Evolutionary conservation across 2,888 invertebrate species (phyloP).

Genomic region (Lochmaea capreae): DNA sequence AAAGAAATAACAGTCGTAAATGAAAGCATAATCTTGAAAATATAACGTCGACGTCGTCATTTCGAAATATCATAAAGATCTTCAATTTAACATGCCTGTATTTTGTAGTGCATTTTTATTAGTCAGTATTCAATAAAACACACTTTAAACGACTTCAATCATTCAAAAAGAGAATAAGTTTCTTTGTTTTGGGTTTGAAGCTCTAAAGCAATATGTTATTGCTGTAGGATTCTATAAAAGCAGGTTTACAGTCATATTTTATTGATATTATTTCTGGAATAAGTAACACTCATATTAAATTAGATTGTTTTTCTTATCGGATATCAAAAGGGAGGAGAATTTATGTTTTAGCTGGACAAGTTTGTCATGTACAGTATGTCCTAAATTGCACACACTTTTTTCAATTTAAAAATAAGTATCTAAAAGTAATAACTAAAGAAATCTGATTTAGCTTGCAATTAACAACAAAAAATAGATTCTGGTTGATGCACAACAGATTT

Average conservation of each 20-base stretch:
- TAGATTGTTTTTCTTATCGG: conserved; percentile 54
- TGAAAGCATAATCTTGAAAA: conserved; percentile 29
- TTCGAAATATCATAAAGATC: conserved; percentile 36
- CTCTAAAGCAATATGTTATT: conserved; percentile 54
- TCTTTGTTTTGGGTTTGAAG: conserved; percentile 41
- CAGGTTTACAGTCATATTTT: conserved; percentile 56
- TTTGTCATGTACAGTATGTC: conserved; percentile 19
- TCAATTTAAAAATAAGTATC: neutral
- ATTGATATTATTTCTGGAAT: conserved; percentile 57
- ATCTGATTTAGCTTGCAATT: too few relatives aligned
- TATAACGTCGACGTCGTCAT: conserved; percentile 26
- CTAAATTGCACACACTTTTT: neutral
- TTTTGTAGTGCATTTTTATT: conserved; percentile 41
- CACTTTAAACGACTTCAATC: conserved; percentile 40
- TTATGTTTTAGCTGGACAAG: conserved; percentile 56
- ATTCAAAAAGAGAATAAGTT: conserved; percentile 39
- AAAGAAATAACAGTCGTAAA: conserved; percentile 34
- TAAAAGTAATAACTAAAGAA: too few relatives aligned
- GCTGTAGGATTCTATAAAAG: conserved; percentile 55
- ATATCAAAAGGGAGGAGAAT: conserved; percentile 55
- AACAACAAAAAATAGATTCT: too few relatives aligned
- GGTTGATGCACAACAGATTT: too few relatives aligned
- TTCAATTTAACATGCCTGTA: conserved; percentile 38
- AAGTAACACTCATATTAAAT: conserved; percentile 58
- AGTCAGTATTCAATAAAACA: conserved; percentile 40